Base-by-base conservation (phyloP, 1,140 invertebrate genomes). In the Antheraea mylitta region DNA sequence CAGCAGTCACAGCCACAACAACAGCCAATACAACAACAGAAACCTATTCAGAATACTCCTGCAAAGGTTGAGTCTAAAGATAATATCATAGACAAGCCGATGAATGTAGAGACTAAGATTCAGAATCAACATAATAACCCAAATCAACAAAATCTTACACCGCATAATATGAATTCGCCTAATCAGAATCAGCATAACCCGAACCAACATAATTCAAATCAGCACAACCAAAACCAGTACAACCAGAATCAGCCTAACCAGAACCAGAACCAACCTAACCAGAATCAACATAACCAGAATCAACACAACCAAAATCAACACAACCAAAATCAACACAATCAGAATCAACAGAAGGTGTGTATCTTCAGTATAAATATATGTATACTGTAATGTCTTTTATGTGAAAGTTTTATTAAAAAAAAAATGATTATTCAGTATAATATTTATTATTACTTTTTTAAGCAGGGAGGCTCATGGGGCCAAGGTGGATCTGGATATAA, bases 391-490 rank as follows among this genome's bases (percentile, higher is more conserved):
- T 30, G 4, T 30, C 22, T 30, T 30, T 30, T 30, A n/a, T n/a
- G n/a, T n/a, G n/a, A n/a, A n/a, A n/a, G n/a, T n/a, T n/a, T n/a
- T n/a, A n/a, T n/a, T n/a, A n/a, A n/a, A n/a, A 9, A 7, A 11
- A 37, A 48, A n/a, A n/a, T 64, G 68, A 71, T 68, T 64, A 63
- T 77, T 69, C 64, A 91, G 88, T 90, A 90, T 74, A 67, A 88
- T 16, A 91, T n/a, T n/a, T n/a, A n/a, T n/a, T n/a, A n/a, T n/a
- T n/a, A n/a, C n/a, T n/a, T n/a, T 58, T 78, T 79, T 61, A 81
- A 72, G 36, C 81, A 79, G 69, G 71, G 70, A 64, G 79, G 77
- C 61, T 75, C 75, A 58, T 82, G 80, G 80, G 75, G 77, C 61
- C 79, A 79, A 62, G 79, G 81, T 64, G 72, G 72, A 18, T 67